Base-by-base conservation (phyloP, 2,888 invertebrate species). In the Meta bourneti region DNA sequence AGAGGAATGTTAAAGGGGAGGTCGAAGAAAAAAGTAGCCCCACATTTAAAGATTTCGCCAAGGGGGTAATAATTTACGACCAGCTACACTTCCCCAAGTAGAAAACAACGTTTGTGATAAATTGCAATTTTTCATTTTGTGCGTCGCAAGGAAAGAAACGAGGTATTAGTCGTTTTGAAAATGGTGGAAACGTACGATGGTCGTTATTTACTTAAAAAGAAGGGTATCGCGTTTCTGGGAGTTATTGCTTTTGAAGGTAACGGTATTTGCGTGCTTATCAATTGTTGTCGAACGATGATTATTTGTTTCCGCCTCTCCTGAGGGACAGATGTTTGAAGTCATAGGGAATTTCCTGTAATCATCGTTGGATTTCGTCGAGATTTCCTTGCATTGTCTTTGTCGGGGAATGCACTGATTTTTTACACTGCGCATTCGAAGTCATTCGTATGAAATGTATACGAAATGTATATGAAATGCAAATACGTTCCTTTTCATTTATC, bases 51-150 rank as follows among this genome's bases (percentile, higher is more conserved):
- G 82, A 70, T 75, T 82, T 82, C 89, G 89, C 82, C 70, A 48
- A 75, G 81, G 89, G 89, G 75, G 19, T 75, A 82, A 82, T 89
- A 89, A 89, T 75, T 89, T 70, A 82, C 81, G 89, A 78, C 75
- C 34, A 34, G 69, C 19, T 87, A n/a, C 71, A 71, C 72, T 87
- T 87, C 54, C 69, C 13, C 4, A n/a, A 48, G n/a, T 54, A 61
- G 82, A 82, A 75, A 89, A 89, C 82, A 82, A 51, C 75, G 70
- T 72, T 75, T 82, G 78, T 77, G 75, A 89, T 89, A 89, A 89
- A 89, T 82, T 48, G 89, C 74, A 20, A 69, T 74, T 84, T 75
- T 84, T 84, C 61, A n/a, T 75, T 77, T 85, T 71, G 54, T 75
- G 16, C 71, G 48, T 54, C 34, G 72, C 34, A 16, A 34, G 61